Base-by-base conservation (phyloP, 2,888 invertebrate species). In the Drosophila nr. perissopoda region DNA sequence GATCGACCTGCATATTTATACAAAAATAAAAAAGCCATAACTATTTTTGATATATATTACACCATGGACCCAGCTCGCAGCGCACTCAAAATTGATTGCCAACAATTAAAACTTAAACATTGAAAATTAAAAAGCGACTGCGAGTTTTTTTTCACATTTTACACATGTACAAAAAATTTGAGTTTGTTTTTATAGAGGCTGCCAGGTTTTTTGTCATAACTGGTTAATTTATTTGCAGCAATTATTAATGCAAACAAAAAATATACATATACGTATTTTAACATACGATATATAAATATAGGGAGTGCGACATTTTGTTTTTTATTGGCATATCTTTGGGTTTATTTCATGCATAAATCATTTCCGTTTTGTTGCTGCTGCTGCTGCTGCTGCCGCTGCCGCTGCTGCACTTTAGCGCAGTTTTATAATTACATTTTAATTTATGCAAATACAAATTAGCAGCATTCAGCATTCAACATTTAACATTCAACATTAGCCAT, bases 391-490 rank as follows among this genome's bases (percentile, higher is more conserved):
- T 69, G 81, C 76, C 2, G 10, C 31, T 33, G 11, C 4, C 4
- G 10, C 33, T 63, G 65, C 42, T 70, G 81, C 77, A 71, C 61
- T 78, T 71, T 69, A 71, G 75, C 70, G 83, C 81, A 83, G 72
- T 86, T 83, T 86, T 90, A 88, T 86, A 86, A 86, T 86, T 88
- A 86, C 89, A 86, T 90, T 90, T 86, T 86, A 86, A 86, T 86
- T 90, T 86, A 86, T 86, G 85, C 89, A 86, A 86, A 86, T 88
- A 85, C 78, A 89, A 89, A 88, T 88, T 88, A 86, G 76, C 69
- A 73, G 33, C 7, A 46, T 21, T 67, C 13, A 67, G 34, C 54
- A 21, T 21, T 60, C 8, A 8, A 29, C 56, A 40, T n/a, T 27
- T 33, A 10, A 53, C 53, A 36, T 21, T 38, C 10, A 16, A n/a